A percentile compares a stretch with the other conserved stretches of the same genome.
These are phyloP conservation scores for Cyprinodon variegatus DNA, from an alignment of 2,113 vertebrate species.

Conservation along the genomic window DNA sequence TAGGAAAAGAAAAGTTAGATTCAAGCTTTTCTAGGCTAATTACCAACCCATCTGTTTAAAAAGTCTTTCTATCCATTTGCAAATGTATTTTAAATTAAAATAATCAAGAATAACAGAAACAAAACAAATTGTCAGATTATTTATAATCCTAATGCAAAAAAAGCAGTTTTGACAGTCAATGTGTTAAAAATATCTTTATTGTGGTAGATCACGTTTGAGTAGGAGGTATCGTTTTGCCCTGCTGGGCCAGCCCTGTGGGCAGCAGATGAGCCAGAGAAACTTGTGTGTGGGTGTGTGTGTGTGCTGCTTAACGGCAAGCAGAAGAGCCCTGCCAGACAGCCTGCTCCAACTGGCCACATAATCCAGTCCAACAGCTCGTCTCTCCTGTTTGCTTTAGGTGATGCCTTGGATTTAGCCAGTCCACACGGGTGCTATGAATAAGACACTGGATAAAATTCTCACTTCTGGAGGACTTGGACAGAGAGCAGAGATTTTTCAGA, in stretches of 20 bases:
- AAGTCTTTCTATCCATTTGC: conserved; percentile 45
- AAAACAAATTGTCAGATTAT: conserved; percentile 43
- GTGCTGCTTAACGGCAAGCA: conserved; percentile 61
- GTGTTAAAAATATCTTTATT: conserved; percentile 83
- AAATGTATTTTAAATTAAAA: conserved; percentile 7
- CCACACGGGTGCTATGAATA: conserved; percentile 80
- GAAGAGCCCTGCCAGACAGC: conserved; percentile 63
- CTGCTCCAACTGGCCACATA: conserved; percentile 56
- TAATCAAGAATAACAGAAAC: background rate
- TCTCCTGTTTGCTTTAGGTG: conserved; percentile 74
- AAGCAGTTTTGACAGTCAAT: conserved; percentile 69
- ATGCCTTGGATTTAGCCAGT: conserved; percentile 79
- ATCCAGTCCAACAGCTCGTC: conserved; percentile 55
- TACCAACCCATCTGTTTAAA: conserved; percentile 58
- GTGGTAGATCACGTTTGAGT: conserved; percentile 80
- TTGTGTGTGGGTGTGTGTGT: conserved; percentile 35
- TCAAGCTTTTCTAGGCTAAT: conserved; percentile 63
- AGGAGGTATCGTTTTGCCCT: conserved; percentile 80
- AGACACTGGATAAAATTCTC: conserved; percentile 75
- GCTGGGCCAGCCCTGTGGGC: conserved; percentile 75
- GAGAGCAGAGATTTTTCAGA: conserved; percentile 78
- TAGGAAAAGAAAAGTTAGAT: conserved; percentile 69
- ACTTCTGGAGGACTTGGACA: conserved; percentile 73
- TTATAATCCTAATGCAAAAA: conserved; percentile 48
- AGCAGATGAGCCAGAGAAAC: conserved; percentile 70